Base-by-base conservation (phyloP, 1,140 invertebrate species). In the Theocolax elegans region DNA sequence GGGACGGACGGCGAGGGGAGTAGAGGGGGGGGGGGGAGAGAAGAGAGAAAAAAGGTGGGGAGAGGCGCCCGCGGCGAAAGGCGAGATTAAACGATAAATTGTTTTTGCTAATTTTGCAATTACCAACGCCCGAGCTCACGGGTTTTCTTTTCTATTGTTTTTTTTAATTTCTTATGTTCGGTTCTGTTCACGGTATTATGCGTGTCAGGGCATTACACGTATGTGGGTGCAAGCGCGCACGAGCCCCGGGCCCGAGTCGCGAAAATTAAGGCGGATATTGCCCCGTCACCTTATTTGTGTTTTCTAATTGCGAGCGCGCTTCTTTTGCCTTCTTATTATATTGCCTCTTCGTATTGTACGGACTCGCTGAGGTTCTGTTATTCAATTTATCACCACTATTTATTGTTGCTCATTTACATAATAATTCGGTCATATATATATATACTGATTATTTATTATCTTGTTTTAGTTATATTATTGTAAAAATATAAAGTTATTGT, bases 91-190 rank as follows among this genome's bases (percentile, higher is more conserved):
- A 77, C 78, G 75, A 82, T 79, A 79, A 82, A 81, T 79, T 81
- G 79, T 82, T 81, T 81, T 80, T 79, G 74, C 77, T 80, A 79
- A 81, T 82, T 80, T 77, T 75, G 76, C 79, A 81, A 80, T 82
- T 78, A 77, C 76, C 71, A 73, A 70, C 60, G 67, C 60, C 48
- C 29, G 15, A 0, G 7, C 49, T 3, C 27, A 12, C 40, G 40
- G 4, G 10, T 35, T 35, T 10, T 35, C 31, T 35, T 35, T 35
- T 35, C 71, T 42, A 54, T 64, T 74, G 73, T 65, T 66, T 75
- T 44, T 27, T 68, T 29, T 51, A 35, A 59, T 56, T 62, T 46
- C 46, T 29, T 60, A 38, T 38, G 12, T 31, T 51, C 10, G 31
- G 58, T 63, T 25, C 48, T 49, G 59, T 31, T 21, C n/a, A 29